These are phyloP conservation scores for Pseudomyrmex pallidus DNA, from an alignment of 1,140 invertebrate species.

Conservation along the genomic window DNA sequence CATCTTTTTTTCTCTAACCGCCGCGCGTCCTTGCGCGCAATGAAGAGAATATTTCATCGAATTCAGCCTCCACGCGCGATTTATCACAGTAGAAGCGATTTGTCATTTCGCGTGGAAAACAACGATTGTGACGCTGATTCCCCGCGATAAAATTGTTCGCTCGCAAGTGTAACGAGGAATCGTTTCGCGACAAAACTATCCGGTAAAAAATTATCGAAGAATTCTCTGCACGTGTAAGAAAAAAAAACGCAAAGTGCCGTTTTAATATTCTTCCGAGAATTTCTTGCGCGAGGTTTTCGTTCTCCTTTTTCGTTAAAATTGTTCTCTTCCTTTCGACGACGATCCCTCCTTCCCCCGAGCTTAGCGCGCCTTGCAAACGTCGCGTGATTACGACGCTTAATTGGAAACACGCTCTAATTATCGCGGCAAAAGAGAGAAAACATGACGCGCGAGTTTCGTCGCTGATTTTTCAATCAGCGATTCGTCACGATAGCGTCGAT, in stretches of 20 bases:
- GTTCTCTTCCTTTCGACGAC: neutral
- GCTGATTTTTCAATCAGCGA: slow-evolving; percentile 24
- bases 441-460: neutral
- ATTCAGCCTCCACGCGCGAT: neutral
- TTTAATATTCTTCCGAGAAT: no score
- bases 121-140: no score
- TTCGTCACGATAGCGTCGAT: slow-evolving; percentile 16
- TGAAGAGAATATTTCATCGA: slow-evolving; percentile 15
- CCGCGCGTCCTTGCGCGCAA: slow-evolving; percentile 12
- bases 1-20: neutral
- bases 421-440: neutral
- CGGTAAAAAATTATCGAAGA: no score
- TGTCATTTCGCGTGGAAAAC: neutral
- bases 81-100: neutral
- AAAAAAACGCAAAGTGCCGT: no score
- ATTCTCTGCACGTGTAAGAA: no score
- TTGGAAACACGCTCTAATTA: slow-evolving; percentile 10
- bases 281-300: no score
- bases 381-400: neutral
- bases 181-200: no score
- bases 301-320: neutral
- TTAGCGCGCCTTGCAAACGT: neutral
- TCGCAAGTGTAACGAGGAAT: neutral
- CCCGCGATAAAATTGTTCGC: no score
- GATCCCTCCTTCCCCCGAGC: neutral